These are phyloP conservation scores for Climacteris rufus DNA, from an alignment of 2,113 vertebrate species.

Conservation along the genomic window DNA sequence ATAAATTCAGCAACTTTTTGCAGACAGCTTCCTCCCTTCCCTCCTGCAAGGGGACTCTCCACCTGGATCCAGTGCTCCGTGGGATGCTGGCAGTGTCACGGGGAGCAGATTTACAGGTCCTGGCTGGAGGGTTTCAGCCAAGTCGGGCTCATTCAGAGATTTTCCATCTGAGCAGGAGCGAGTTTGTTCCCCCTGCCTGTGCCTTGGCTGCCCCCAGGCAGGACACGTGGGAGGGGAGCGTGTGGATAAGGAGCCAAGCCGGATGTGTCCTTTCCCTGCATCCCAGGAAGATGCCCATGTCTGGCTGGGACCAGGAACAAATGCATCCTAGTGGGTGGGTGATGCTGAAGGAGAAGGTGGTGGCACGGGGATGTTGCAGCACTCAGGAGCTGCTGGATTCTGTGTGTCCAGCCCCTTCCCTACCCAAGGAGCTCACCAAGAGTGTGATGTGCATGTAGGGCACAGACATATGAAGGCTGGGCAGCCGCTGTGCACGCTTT, in stretches of 20 bases:
- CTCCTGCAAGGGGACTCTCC: not conserved
- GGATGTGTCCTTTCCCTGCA: accelerated
- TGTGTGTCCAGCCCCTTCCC: not conserved
- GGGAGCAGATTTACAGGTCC: not conserved
- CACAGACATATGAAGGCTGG: not conserved
- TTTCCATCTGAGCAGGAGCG: not conserved
- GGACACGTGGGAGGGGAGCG: accelerated
- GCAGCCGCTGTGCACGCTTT: accelerated
- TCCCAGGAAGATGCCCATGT: not conserved
- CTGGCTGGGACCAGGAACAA: accelerated
- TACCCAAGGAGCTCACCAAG: not conserved
- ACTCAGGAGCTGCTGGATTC: accelerated
- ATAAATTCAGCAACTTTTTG: not conserved
- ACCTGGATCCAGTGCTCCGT: not conserved
- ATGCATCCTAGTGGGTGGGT: not conserved
- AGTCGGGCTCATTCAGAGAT: not conserved
- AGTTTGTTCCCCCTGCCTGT: not conserved
- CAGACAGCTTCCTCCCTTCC: not conserved
- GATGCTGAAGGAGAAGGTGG: not conserved
- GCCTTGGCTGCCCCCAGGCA: not conserved
- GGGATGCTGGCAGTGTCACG: not conserved
- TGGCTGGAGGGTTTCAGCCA: not conserved
- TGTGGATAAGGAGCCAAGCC: accelerated
- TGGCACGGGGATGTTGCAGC: accelerated
- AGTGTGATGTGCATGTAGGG: not conserved